phyloP scores from a whole-genome alignment of 1,140 invertebrate genomes.

The Diploscapter pachys region DNA sequence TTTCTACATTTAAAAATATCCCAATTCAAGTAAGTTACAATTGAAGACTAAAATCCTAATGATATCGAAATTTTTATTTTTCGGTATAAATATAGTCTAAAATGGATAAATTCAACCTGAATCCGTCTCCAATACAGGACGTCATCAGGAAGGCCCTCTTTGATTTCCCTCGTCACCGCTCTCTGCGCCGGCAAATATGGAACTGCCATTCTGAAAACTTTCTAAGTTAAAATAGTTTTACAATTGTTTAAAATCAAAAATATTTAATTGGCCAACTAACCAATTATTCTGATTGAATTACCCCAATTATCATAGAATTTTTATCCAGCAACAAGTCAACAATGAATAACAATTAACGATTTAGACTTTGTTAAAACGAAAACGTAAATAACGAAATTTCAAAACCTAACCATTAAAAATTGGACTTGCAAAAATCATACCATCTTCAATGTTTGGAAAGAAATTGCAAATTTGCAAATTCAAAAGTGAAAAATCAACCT shows the following conservation, averaged over 20 bases:
- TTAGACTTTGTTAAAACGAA: constrained; percentile 14
- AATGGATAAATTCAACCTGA: constrained; percentile 41
- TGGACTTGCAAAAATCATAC: too few species aligned
- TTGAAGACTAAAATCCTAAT: too few species aligned
- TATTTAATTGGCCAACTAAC: background rate
- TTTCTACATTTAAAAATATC: too few species aligned
- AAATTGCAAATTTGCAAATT: too few species aligned
- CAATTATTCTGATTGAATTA: too few species aligned
- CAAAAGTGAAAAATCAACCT: too few species aligned
- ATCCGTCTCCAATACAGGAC: constrained; percentile 50
- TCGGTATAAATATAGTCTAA: too few species aligned
- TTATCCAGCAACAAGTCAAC: background rate
- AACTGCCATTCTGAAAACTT: constrained; percentile 31
- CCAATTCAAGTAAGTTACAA: too few species aligned
- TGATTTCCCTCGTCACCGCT: constrained; percentile 22
- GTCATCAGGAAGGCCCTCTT: constrained; percentile 34
- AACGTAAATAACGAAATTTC: too few species aligned
- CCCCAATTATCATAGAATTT: background rate
- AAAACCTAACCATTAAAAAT: too few species aligned
- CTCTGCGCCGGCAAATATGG: constrained; percentile 40
- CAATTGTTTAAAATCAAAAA: constrained; percentile 16
- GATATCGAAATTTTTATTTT: too few species aligned
- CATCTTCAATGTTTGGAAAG: too few species aligned
- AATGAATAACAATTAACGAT: constrained; percentile 10
- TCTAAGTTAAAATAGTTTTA: constrained; percentile 5